A percentile compares a stretch with the other conserved stretches of the same genome.
Conservation (phyloP, 2,888 invertebrate species). For the Spisula solida region DNA sequence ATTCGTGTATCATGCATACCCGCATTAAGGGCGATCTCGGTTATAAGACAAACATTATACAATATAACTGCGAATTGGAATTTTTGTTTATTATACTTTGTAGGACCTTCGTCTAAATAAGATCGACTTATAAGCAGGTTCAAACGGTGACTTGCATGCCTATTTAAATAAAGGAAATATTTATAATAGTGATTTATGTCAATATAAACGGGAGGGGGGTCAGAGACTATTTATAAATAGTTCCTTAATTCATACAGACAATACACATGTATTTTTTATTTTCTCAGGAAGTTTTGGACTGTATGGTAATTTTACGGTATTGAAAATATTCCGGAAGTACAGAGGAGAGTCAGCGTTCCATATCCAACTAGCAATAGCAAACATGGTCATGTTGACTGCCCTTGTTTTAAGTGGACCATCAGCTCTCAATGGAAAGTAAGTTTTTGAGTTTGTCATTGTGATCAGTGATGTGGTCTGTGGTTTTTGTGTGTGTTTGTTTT, state of each 20-base stretch:
- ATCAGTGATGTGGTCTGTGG: no score
- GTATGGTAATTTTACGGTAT: slow-evolving; percentile 39
- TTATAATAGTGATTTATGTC: no score
- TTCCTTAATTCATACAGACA: background rate
- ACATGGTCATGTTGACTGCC: slow-evolving; percentile 41
- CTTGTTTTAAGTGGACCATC: slow-evolving; percentile 42
- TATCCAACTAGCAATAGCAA: slow-evolving; percentile 53
- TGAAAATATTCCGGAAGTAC: slow-evolving; percentile 48
- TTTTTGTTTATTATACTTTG: no score
- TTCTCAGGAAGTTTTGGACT: slow-evolving; percentile 49
- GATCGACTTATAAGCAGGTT: background rate
- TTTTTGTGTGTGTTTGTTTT: no score
- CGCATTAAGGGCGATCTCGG: no score
- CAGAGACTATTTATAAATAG: background rate
- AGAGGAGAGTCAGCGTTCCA: slow-evolving; percentile 38
- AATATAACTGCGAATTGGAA: no score
- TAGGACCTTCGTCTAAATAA: no score
- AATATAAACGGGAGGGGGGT: no score
- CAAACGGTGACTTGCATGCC: background rate
- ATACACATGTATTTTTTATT: background rate
- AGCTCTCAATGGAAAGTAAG: slow-evolving; percentile 53
- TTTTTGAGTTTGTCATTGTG: background rate
- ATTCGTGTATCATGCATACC: background rate
- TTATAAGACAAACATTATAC: no score
- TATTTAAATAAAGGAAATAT: background rate